Base-by-base conservation (phyloP, 1,140 invertebrate species). In the Drosophila bocqueti region DNA sequence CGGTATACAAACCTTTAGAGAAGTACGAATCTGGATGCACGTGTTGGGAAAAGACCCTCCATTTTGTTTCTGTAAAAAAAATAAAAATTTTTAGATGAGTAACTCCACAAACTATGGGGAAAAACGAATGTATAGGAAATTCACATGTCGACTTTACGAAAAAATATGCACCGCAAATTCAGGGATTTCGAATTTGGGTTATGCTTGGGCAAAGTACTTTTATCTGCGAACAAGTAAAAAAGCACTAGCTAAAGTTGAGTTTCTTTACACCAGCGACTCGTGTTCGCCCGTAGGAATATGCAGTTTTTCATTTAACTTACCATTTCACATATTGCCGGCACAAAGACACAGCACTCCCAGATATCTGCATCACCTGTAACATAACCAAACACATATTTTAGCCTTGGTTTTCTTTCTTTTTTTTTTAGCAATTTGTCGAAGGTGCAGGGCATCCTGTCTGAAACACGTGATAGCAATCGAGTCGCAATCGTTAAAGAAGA, bases 241-340 rank as follows among this genome's bases (percentile, higher is more conserved):
- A 92, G 91, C 91, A 92, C 91, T 92, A 91, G 83, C 75, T 84
- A 91, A 92, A 92, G 87, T 83, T 24, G 81, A 52, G 10, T 52
- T 61, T 92, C 91, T 92, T 84, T 84, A 80, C 76, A 92, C 85
- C 89, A 92, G 91, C 91, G 91, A 92, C 90, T 92, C 90, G 60
- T 72, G 85, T 79, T 91, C 76, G 58, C 75, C 52, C 77, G 38
- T 42, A 18, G 4, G 4, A 10, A 18, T 16, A 16, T 2, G 6
- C 24, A 10, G 18, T 24, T 40, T 0, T 6, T 8, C 15, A 9
- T n/a, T 18, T 24, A 36, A 62, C 82, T 66, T 72, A 83, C 76
- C 52, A 63, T 46, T 65, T 76, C 5, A 50, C 16, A 60, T 16
- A 1, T 11, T 36, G 40, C 43, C 46, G 64, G 68, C 18, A 16